Conservation (phyloP, 2,113 vertebrate species). For the Brienomyrus longianalis region DNA sequence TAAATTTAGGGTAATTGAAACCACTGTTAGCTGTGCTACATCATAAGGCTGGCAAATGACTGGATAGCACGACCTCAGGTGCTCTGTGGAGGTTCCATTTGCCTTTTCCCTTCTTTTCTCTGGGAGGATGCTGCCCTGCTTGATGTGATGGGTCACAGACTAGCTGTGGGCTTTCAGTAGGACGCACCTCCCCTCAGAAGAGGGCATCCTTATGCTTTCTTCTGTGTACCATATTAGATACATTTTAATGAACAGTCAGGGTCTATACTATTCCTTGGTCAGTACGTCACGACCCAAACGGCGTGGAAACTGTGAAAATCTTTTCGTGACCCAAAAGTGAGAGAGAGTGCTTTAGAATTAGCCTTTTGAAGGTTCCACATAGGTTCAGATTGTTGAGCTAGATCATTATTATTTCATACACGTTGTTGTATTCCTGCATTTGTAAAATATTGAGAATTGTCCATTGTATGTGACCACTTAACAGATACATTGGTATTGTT, state of each 20-base stretch:
- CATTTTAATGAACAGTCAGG: neutral
- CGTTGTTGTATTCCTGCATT: neutral
- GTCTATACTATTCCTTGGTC: neutral
- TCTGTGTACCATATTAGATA: neutral
- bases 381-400: neutral
- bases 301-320: neutral
- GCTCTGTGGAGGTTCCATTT: neutral
- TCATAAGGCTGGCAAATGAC: constrained; percentile 38
- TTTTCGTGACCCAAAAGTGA: neutral
- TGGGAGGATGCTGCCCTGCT: neutral
- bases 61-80: neutral
- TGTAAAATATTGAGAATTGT: neutral
- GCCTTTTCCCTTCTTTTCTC: neutral
- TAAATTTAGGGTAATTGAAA: constrained; percentile 76
- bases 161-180: neutral
- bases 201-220: neutral
- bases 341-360: neutral
- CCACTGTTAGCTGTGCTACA: constrained; percentile 54
- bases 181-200: neutral
- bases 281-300: neutral
- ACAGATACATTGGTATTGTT: neutral
- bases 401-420: neutral
- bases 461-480: neutral
- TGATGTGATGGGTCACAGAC: neutral
- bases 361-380: neutral